These are phyloP conservation scores for Blastobasis lacticolella DNA, from an alignment of 2,888 invertebrate genomes.

Conservation along the genomic window DNA sequence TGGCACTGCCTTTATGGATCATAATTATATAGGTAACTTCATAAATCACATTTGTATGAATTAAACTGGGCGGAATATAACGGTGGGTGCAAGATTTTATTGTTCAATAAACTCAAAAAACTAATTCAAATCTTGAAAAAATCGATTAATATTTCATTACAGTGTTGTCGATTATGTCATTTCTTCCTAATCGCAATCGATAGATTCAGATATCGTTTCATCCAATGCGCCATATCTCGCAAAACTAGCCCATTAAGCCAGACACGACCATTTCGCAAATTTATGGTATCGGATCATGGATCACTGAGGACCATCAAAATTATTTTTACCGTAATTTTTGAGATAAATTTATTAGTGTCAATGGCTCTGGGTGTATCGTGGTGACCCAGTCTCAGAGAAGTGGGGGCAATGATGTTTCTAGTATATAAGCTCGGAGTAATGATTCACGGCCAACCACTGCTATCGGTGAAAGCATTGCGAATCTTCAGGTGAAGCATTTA, in stretches of 20 bases:
- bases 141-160: no score
- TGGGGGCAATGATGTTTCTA: constrained; percentile 44
- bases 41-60: no score
- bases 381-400: constrained; percentile 44
- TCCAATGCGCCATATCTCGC: background rate
- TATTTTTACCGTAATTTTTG: constrained; percentile 51
- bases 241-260: constrained; percentile 20
- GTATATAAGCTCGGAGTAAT: constrained; percentile 61
- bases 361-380: constrained; percentile 41
- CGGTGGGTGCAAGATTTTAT: no score
- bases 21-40: no score
- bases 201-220: no score
- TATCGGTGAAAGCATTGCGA: constrained; percentile 45
- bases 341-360: constrained; percentile 55
- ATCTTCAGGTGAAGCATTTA: constrained; percentile 17
- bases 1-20: no score
- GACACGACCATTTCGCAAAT: constrained; percentile 23
- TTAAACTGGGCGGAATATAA: no score
- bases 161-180: no score
- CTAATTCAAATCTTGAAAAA: no score
- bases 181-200: no score
- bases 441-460: constrained; percentile 50
- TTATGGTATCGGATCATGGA: constrained; percentile 38
- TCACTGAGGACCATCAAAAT: constrained; percentile 30
- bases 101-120: no score